Evolutionary conservation across 2,797 vertebrate genomes (phyloP), one percentile per base, ranked within the genome.

Genomic region (Sebastiscus tertius): DNA sequence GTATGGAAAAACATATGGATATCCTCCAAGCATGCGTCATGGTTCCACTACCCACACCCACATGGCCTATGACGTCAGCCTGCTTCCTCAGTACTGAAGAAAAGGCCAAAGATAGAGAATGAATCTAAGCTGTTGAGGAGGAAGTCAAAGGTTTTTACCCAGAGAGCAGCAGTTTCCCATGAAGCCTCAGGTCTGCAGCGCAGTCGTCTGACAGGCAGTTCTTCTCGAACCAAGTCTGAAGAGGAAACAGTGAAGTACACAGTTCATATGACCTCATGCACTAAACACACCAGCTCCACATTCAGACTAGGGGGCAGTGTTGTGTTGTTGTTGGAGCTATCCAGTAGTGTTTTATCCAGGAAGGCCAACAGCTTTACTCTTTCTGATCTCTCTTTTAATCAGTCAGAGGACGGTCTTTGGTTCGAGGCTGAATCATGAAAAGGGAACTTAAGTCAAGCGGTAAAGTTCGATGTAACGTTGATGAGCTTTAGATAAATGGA

Each of bases 181-280:
- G 96, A 77, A 99, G 97, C 83, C 95, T 96, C 86, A 99, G 93
- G 92, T 99, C 98, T 0, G 98, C 97, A 1, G 98, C 98, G 18
- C 99, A 99, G 92, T 99, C 99, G 29, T 99, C 98, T 0, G 98
- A 99, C 34, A 94, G 96, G 93, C 99, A 99, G 84, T 99, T 99
- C 93, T 99, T 98, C 94, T 99, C 99, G 92, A 99, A 99, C 92
- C 96, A 96, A 4, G 99, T 99, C 99, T 99, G 95, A 61, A 74
- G 86, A 92, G 82, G 82, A 91, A 91, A 88, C 67, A 80, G 85
- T 26, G 81, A 84, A 92, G 87, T 20, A 83, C 75, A 89, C 69
- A 77, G 72, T 90, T 93, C 11, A 90, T 46, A 83, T 93, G 89
- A 93, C 69, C 86, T 92, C 85, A 91, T 52, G 39, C 56, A 54